phyloP scores from a whole-genome alignment of 1,140 invertebrate species.

The Dryas iulia region DNA sequence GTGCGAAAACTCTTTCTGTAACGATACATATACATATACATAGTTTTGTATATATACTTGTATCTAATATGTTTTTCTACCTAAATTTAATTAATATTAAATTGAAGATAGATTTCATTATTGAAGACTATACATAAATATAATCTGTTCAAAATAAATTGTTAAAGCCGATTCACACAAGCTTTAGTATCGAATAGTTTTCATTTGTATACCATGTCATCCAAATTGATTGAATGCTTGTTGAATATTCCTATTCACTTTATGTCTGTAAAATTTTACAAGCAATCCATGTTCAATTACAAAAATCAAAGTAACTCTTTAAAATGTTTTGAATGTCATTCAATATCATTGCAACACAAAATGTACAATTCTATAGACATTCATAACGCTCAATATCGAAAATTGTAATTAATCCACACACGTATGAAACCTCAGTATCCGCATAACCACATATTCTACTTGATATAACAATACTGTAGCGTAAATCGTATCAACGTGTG shows the following conservation, averaged over 20 bases:
- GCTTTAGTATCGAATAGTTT: neutral
- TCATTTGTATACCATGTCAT: conserved; percentile 3
- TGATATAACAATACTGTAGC: too few species aligned
- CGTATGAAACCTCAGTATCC: neutral
- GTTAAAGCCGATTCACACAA: neutral
- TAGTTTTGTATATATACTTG: too few species aligned
- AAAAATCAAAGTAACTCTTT: neutral
- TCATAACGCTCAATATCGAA: neutral
- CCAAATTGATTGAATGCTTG: neutral
- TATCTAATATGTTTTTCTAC: too few species aligned
- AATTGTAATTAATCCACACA: neutral
- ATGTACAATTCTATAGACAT: neutral
- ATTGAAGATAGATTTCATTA: neutral
- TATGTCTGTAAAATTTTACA: neutral
- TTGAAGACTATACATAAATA: neutral
- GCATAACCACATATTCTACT: neutral
- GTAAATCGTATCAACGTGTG: neutral
- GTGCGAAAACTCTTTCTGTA: neutral
- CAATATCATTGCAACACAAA: neutral
- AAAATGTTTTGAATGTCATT: neutral
- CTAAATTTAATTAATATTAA: too few species aligned
- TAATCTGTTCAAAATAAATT: neutral
- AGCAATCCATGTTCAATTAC: neutral
- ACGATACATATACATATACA: neutral
- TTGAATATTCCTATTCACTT: neutral